Conservation (phyloP, 2,888 invertebrate species). For the Limnephilus marmoratus region DNA sequence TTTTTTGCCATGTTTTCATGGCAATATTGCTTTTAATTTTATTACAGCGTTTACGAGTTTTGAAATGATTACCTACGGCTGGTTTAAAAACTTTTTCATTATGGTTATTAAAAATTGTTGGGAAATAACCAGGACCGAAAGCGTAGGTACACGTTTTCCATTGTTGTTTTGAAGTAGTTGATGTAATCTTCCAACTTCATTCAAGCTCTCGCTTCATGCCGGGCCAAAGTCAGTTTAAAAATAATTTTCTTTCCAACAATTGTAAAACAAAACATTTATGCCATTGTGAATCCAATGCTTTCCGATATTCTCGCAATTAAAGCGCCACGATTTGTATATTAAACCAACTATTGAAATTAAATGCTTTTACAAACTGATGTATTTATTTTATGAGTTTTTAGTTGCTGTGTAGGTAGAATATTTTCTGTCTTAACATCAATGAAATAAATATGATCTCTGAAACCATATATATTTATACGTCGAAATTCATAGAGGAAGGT, state of each 20-base stretch:
- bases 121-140: background rate
- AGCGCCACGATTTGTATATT: background rate
- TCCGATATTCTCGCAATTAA: background rate
- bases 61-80: slow-evolving; percentile 4
- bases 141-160: background rate
- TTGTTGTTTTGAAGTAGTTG: background rate
- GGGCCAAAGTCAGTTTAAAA: background rate
- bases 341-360: background rate
- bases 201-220: background rate
- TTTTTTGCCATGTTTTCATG: slow-evolving; percentile 9
- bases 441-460: background rate
- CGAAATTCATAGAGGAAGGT: background rate
- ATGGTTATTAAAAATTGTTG: slow-evolving; percentile 18
- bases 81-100: background rate
- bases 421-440: background rate
- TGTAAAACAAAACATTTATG: background rate
- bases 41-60: slow-evolving; percentile 29
- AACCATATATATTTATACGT: background rate
- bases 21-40: slow-evolving; percentile 23
- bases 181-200: slow-evolving; percentile 9
- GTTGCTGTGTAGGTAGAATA: background rate
- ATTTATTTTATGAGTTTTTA: background rate
- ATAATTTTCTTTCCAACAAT: background rate
- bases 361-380: background rate
- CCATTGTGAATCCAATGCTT: background rate